Percentiles rank a stretch among this genome's conserved stretches.
These are phyloP conservation scores for Enhydra lutris DNA, from an alignment of 2,113 vertebrate genomes.

Conservation along the genomic window DNA sequence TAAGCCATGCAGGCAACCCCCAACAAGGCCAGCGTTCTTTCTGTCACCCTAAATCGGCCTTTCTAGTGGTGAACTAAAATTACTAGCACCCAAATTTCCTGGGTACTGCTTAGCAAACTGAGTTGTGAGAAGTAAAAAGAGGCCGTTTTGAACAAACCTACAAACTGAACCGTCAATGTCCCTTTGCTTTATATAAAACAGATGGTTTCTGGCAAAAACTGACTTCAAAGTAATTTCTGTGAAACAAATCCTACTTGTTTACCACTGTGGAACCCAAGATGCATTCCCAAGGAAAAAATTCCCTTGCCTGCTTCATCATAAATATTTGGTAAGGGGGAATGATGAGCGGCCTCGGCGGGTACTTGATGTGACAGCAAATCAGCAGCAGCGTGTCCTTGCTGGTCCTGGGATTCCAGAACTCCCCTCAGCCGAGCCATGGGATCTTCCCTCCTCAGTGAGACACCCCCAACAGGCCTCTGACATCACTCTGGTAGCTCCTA, in stretches of 20 bases:
- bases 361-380: neutral
- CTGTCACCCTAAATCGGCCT: neutral
- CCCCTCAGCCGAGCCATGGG: neutral
- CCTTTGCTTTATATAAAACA: constrained; percentile 57
- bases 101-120: neutral
- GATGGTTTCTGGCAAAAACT: constrained; percentile 57
- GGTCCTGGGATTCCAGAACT: neutral
- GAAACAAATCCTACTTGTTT: constrained; percentile 51
- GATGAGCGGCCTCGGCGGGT: neutral
- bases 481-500: neutral
- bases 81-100: neutral
- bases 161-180: neutral
- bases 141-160: constrained; percentile 45
- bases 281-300: constrained; percentile 21
- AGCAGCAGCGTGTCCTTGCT: neutral
- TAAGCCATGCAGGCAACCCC: neutral
- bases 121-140: constrained; percentile 1
- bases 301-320: neutral
- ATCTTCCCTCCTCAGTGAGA: neutral
- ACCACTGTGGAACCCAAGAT: constrained; percentile 29
- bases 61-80: neutral
- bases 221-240: constrained; percentile 62
- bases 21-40: neutral
- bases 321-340: neutral
- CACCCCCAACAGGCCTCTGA: neutral